These are phyloP conservation scores for Talpa occidentalis DNA, from an alignment of 2,113 vertebrate species.

Conservation along the genomic window DNA sequence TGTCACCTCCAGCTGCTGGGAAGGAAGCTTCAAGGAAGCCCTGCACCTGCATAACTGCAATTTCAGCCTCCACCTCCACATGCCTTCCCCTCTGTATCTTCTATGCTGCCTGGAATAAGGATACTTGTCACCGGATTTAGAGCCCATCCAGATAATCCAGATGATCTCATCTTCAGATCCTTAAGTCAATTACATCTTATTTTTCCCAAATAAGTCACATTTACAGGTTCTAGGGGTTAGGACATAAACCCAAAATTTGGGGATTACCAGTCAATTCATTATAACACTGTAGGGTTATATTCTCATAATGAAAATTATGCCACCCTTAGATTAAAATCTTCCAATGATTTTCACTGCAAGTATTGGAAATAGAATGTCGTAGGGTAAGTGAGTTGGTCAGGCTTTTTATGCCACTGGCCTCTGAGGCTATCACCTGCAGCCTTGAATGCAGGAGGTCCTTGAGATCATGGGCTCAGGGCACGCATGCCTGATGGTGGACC, in stretches of 20 bases:
- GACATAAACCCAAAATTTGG: not conserved
- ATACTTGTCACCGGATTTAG: too few species aligned
- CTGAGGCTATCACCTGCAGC: too few species aligned
- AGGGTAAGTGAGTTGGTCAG: too few species aligned
- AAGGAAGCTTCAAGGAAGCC: not conserved
- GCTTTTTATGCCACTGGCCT: too few species aligned
- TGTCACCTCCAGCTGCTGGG: not conserved
- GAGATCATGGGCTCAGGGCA: too few species aligned
- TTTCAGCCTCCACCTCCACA: not conserved
- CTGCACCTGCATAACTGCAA: too few species aligned
- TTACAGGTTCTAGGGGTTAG: not conserved
- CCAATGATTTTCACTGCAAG: not conserved
- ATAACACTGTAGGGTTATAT: not conserved
- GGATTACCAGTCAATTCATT: not conserved
- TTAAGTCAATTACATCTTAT: not conserved
- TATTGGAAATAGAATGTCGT: not conserved
- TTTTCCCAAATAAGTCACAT: not conserved
- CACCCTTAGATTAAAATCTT: not conserved
- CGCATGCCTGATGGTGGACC: too few species aligned
- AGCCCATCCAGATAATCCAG: not conserved
- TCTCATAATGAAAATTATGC: not conserved
- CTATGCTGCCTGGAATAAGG: not conserved
- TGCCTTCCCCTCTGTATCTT: not conserved
- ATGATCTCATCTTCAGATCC: not conserved
- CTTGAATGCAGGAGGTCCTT: too few species aligned